A percentile compares a stretch with the other conserved stretches of the same genome.
Conservation (phyloP, 2,888 invertebrate species). For the Achlya flavicornis region DNA sequence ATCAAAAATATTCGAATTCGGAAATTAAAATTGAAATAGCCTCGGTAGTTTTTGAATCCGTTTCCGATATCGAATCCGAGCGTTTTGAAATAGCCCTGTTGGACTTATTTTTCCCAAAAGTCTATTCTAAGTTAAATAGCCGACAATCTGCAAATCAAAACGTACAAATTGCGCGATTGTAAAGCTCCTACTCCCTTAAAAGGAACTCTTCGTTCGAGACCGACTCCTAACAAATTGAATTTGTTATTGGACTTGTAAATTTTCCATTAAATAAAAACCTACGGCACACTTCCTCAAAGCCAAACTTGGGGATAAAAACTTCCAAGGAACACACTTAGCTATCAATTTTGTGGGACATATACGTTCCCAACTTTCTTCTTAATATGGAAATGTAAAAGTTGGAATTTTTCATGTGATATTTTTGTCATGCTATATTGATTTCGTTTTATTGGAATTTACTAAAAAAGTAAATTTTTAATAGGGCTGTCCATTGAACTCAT, state of each 20-base stretch:
- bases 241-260: conserved; percentile 3
- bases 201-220: neutral
- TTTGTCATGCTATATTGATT: neutral
- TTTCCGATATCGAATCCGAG: no score
- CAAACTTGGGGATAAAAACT: neutral
- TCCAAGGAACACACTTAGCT: neutral
- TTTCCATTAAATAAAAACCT: conserved; percentile 5
- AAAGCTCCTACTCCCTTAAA: neutral
- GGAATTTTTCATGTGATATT: neutral
- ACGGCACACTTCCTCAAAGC: neutral
- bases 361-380: neutral
- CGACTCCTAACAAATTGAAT: neutral
- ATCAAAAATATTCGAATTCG: no score
- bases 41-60: no score
- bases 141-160: neutral
- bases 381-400: conserved; percentile 4
- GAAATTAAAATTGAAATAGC: no score
- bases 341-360: conserved; percentile 3
- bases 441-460: no score
- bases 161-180: neutral
- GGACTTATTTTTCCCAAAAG: no score
- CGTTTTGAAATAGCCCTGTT: no score
- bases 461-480: no score
- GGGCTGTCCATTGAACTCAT: no score
- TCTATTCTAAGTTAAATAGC: no score